Evolutionary conservation across 2,888 invertebrate genomes (phyloP).

Genomic region (Brenthis ino): DNA sequence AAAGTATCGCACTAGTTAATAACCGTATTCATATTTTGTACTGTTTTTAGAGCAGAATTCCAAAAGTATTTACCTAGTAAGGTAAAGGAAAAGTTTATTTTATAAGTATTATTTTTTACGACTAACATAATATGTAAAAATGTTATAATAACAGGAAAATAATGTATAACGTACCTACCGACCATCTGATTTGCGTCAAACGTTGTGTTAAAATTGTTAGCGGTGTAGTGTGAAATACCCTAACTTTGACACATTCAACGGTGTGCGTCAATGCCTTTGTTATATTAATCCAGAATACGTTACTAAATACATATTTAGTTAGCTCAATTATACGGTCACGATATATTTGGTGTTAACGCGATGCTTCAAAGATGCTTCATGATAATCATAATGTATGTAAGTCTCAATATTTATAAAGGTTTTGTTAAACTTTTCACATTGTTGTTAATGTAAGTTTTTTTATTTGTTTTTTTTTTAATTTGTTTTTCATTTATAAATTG

Average conservation of each 20-base stretch:
- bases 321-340: slow-evolving; percentile 50
- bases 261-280: slow-evolving; percentile 62
- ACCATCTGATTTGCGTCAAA: slow-evolving; percentile 63
- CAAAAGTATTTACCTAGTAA: too few species aligned
- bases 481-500: too few species aligned
- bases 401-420: neutral
- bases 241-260: slow-evolving; percentile 52
- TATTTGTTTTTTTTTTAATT: too few species aligned
- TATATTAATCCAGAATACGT: slow-evolving; percentile 48
- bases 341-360: slow-evolving; percentile 25
- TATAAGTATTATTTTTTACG: too few species aligned
- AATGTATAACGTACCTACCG: neutral
- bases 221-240: slow-evolving; percentile 56
- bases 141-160: slow-evolving; percentile 10
- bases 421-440: neutral
- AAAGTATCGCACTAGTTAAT: too few species aligned
- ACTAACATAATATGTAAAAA: neutral
- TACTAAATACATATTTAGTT: slow-evolving; percentile 46
- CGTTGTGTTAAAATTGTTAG: slow-evolving; percentile 60
- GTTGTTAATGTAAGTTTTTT: too few species aligned
- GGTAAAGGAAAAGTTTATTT: too few species aligned
- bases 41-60: too few species aligned
- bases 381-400: neutral
- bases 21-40: too few species aligned
- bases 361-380: too few species aligned